These are phyloP conservation scores for Platygyra sinensis DNA, from an alignment of 64 coral and sea anemone species.

Conservation along the genomic window DNA sequence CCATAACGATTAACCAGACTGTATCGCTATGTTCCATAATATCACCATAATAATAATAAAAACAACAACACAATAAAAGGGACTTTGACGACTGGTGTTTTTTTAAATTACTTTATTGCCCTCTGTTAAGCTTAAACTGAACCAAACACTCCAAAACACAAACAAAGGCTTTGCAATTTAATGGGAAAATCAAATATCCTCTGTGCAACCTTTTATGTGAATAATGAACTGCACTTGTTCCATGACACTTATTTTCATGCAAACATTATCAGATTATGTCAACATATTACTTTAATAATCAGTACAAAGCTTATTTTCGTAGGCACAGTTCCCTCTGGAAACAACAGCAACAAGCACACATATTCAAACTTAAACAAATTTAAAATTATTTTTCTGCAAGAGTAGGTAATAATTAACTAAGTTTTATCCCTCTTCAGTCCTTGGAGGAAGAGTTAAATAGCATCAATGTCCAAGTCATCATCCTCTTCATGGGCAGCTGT, in stretches of 20 bases:
- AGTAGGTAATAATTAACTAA: neutral
- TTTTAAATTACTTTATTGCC: neutral
- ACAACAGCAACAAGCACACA: neutral
- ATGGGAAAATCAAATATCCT: neutral
- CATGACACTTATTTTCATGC: neutral
- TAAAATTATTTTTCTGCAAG: neutral
- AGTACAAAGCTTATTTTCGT: neutral
- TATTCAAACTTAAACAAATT: neutral
- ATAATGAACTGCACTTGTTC: neutral
- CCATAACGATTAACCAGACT: no score
- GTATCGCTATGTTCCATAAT: no score
- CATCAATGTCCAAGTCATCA: constrained; percentile 97
- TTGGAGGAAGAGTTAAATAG: constrained; percentile 60
- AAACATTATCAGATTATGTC: neutral
- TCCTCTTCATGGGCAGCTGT: constrained; percentile 49
- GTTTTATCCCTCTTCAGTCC: neutral
- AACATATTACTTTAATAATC: neutral
- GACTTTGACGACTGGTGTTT: neutral
- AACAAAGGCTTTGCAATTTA: neutral
- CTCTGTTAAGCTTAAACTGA: no score
- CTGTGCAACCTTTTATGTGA: neutral
- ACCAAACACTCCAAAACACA: neutral
- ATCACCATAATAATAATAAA: no score
- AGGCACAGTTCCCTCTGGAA: neutral
- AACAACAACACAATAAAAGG: no score